These are phyloP conservation scores for Drosophila leonis DNA, from an alignment of 2,888 invertebrate species.

Conservation along the genomic window DNA sequence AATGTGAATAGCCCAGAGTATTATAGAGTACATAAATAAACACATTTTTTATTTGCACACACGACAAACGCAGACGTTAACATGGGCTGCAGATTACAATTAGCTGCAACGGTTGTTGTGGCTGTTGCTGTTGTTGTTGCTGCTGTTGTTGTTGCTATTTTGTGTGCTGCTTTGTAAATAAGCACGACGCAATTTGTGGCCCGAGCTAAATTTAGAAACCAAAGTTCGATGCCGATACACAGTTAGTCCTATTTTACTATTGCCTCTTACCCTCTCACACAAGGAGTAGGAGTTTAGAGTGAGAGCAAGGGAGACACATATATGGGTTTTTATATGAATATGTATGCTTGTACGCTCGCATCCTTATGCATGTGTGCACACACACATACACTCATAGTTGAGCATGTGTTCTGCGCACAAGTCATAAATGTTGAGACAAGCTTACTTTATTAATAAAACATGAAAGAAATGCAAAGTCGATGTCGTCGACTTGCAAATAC, in stretches of 20 bases:
- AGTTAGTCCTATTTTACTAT: slow-evolving; percentile 45
- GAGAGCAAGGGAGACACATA: slow-evolving; percentile 2
- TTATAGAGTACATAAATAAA: slow-evolving; percentile 14
- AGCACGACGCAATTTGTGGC: slow-evolving; percentile 67
- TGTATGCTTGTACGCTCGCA: slow-evolving; percentile 1
- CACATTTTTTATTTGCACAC: slow-evolving; percentile 42
- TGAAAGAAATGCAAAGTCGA: slow-evolving; percentile 6
- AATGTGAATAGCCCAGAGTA: not conserved
- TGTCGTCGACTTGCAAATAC: slow-evolving; percentile 14
- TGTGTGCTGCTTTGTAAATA: slow-evolving; percentile 55
- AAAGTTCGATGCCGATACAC: slow-evolving; percentile 63
- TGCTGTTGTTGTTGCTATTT: slow-evolving; percentile 14
- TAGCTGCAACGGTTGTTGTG: slow-evolving; percentile 32
- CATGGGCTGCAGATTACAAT: slow-evolving; percentile 47
- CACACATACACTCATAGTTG: slow-evolving; percentile 8
- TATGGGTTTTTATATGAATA: not conserved
- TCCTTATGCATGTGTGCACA: slow-evolving; percentile 10
- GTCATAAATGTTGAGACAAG: slow-evolving; percentile 37
- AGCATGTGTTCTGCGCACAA: slow-evolving; percentile 35
- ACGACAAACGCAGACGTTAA: slow-evolving; percentile 28
- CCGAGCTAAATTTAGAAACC: slow-evolving; percentile 68
- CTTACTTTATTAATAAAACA: slow-evolving; percentile 47
- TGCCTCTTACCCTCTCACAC: slow-evolving; percentile 12
- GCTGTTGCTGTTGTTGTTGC: not conserved
- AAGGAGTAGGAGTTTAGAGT: not conserved